These are phyloP conservation scores for Pholis gunnellus DNA, from an alignment of 2,113 vertebrate species.

Conservation along the genomic window DNA sequence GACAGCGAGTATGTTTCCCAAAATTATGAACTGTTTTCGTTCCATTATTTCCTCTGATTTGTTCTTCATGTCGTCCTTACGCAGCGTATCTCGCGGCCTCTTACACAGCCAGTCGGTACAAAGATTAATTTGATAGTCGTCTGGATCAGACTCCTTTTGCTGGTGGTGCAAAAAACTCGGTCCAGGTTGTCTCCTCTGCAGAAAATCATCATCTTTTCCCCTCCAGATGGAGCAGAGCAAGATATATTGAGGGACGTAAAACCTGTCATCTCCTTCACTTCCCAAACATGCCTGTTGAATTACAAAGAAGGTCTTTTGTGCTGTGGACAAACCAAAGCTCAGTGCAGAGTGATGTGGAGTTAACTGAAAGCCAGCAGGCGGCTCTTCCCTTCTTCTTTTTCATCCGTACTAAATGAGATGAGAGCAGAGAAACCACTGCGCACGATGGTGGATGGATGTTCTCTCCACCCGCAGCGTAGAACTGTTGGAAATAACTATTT, in stretches of 20 bases:
- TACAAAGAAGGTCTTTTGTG: conserved; percentile 22
- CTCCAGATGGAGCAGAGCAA: background rate
- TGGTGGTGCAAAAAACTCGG: conserved; percentile 24
- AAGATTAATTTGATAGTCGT: conserved; percentile 53
- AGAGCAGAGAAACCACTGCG: conserved; percentile 1
- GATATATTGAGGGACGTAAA: background rate
- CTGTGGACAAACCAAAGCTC: conserved; percentile 3
- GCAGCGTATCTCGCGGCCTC: conserved; percentile 2
- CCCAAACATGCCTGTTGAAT: conserved; percentile 27
- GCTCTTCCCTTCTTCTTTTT: conserved; percentile 12
- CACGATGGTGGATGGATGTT: conserved; percentile 24
- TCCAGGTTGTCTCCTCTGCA: conserved; percentile 30
- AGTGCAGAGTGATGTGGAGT: conserved; percentile 17
- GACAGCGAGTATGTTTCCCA: too few relatives aligned
- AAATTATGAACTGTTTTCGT: conserved; percentile 1
- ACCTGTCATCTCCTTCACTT: conserved; percentile 18
- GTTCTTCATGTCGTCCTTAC: background rate
- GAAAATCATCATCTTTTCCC: conserved; percentile 23
- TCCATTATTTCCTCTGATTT: background rate
- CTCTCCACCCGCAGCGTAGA: conserved; percentile 28
- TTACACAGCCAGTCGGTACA: conserved; percentile 15
- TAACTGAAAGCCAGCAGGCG: conserved; percentile 34
- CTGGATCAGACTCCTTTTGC: conserved; percentile 38
- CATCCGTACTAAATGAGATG: conserved; percentile 47
- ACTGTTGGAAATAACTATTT: conserved; percentile 32